Conservation (phyloP, 2,797 vertebrate species). For the Acanthurus tractus region DNA sequence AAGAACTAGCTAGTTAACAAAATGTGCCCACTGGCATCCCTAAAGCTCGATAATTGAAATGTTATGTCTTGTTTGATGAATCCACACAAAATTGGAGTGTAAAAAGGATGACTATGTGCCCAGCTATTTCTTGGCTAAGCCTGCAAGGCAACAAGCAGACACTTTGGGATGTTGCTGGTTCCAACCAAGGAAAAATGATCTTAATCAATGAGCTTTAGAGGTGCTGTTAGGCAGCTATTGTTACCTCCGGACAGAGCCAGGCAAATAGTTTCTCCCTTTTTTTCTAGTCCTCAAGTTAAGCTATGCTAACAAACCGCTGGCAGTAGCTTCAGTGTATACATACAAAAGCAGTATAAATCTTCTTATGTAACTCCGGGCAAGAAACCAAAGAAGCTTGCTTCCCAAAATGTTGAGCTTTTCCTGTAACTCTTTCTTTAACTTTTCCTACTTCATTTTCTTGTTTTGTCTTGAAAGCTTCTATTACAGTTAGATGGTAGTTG, state of each 20-base stretch:
- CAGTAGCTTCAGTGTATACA: not conserved
- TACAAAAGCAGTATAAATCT: not conserved
- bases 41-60: not conserved
- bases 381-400: not conserved
- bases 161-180: not conserved
- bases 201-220: not conserved
- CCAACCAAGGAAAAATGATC: not conserved
- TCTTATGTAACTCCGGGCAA: not conserved
- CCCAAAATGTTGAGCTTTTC: not conserved
- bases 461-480: not conserved
- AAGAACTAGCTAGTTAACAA: too few relatives aligned
- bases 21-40: too few relatives aligned
- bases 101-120: not conserved
- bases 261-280: too few relatives aligned
- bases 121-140: not conserved
- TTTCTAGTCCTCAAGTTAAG: not conserved
- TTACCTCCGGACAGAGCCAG: not conserved
- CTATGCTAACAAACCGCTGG: not conserved
- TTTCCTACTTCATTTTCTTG: not conserved
- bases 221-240: not conserved
- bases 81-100: not conserved
- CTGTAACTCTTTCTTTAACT: not conserved
- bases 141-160: not conserved
- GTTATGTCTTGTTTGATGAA: not conserved
- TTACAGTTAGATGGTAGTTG: conserved; percentile 7